Base-by-base conservation (phyloP, 1,140 invertebrate genomes). In the Ooceraea biroi region DNA sequence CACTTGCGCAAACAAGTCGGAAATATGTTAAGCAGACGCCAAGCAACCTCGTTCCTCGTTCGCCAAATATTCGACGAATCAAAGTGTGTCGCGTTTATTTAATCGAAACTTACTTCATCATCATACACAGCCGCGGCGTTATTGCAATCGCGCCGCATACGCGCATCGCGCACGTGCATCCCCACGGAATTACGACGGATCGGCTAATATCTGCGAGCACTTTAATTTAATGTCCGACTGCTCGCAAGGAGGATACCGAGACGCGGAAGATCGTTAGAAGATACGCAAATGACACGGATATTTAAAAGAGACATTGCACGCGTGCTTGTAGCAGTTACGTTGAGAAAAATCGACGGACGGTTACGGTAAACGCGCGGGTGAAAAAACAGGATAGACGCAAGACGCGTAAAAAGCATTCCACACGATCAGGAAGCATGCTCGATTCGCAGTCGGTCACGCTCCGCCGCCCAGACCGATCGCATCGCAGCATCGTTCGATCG, bases 391-490 rank as follows among this genome's bases (percentile, higher is more conserved):
- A 22, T 44, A 55, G 78, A 74, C 68, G 57, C 63, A 27, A 66
- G 17, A 72, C 36, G 50, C 44, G 50, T 36, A 58, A 71, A 17
- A 58, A 80, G 12, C 50, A 41, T 55, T 25, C 36, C 14, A 17
- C 14, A 17, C 36, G 50, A 69, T 66, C 50, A 50, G 57, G 48
- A 69, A 85, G 61, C 71, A 60, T 72, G 72, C 61, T 84, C 82
- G 68, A 82, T 88, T 85, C 72, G 48, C 83, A 50, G 55, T 85
- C 58, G 57, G 55, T 85, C 76, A 73, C 30, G 86, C 69, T 55
- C 71, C 25, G 30, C 63, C 44, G 48, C 46, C 36, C 44, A 27
- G 60, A 58, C 69, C 84, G 84, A 76, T 86, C 84, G 68, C 36
- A 36, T n/a, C 2, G 36, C 85, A 52, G 63, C 80, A 80, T 78